Conservation (phyloP, 2,113 vertebrate species). For the Oryzias melastigma region DNA sequence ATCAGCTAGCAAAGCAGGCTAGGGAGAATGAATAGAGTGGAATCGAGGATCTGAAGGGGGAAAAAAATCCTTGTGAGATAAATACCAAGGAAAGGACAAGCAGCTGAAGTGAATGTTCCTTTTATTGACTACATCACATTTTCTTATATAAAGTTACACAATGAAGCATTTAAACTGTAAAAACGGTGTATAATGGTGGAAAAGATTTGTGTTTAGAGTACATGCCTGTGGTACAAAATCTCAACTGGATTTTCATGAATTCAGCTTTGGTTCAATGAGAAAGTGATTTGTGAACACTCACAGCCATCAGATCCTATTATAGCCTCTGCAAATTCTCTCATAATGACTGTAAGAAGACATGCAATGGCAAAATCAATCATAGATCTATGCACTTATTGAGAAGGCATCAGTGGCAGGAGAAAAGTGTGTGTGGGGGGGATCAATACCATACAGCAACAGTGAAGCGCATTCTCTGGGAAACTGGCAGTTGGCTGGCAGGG, state of each 20-base stretch:
- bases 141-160: slow-evolving; percentile 25
- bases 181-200: slow-evolving; percentile 10
- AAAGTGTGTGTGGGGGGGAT: slow-evolving; percentile 40
- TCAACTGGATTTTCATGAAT: slow-evolving; percentile 46
- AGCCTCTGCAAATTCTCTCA: slow-evolving; percentile 63
- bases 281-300: slow-evolving; percentile 77
- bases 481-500: slow-evolving; percentile 25
- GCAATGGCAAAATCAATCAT: slow-evolving; percentile 74
- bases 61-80: slow-evolving; percentile 14
- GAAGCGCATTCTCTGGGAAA: slow-evolving; percentile 40
- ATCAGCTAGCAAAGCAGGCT: slow-evolving; percentile 44
- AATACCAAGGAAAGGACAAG: slow-evolving; percentile 1
- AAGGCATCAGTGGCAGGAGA: slow-evolving; percentile 56
- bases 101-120: slow-evolving; percentile 4
- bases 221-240: slow-evolving; percentile 28
- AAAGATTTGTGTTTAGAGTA: slow-evolving; percentile 22
- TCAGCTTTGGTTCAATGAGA: slow-evolving; percentile 63
- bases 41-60: slow-evolving; percentile 49
- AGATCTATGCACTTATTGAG: slow-evolving; percentile 73
- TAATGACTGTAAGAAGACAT: slow-evolving; percentile 72
- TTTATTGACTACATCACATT: slow-evolving; percentile 4
- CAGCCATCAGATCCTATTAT: slow-evolving; percentile 71
- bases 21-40: slow-evolving; percentile 39
- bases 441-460: slow-evolving; percentile 58
- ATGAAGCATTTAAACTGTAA: background rate